Conservation (phyloP, 2,113 vertebrate species). For the Mormoops blainvillei region DNA sequence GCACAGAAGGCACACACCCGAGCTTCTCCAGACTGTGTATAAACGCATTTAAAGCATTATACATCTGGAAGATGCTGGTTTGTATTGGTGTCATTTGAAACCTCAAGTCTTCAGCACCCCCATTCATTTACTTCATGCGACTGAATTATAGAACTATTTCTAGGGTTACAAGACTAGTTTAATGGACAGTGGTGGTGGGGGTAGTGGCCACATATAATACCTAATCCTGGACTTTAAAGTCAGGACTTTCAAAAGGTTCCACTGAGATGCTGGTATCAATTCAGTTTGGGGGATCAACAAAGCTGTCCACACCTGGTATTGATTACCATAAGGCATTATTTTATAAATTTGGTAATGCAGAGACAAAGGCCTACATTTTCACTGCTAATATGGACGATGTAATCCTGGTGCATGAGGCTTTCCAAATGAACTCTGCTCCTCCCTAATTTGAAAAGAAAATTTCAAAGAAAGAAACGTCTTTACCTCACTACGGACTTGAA, state of each 20-base stretch:
- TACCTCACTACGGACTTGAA: neutral
- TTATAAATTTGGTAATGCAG: neutral
- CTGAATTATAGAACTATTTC: neutral
- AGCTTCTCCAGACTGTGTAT: neutral
- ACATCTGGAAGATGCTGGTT: slow-evolving; percentile 34
- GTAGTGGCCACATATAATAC: neutral
- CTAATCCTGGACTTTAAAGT: neutral
- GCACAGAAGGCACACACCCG: neutral
- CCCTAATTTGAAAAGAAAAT: neutral
- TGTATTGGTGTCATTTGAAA: neutral
- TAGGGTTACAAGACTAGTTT: neutral
- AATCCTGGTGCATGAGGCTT: neutral
- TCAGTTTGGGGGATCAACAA: neutral
- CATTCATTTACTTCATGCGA: neutral
- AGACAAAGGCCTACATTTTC: neutral
- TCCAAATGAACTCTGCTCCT: neutral
- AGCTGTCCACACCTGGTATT: neutral
- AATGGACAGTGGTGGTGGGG: neutral
- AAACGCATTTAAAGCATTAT: slow-evolving; percentile 13
- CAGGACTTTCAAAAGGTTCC: slow-evolving; percentile 36
- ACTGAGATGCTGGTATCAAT: neutral
- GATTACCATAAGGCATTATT: neutral
- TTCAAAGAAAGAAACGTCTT: neutral
- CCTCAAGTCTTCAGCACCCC: slow-evolving; percentile 4
- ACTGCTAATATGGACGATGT: neutral